These are phyloP conservation scores for Lepidochrysops patricia DNA, from an alignment of 2,888 invertebrate species.

Conservation along the genomic window DNA sequence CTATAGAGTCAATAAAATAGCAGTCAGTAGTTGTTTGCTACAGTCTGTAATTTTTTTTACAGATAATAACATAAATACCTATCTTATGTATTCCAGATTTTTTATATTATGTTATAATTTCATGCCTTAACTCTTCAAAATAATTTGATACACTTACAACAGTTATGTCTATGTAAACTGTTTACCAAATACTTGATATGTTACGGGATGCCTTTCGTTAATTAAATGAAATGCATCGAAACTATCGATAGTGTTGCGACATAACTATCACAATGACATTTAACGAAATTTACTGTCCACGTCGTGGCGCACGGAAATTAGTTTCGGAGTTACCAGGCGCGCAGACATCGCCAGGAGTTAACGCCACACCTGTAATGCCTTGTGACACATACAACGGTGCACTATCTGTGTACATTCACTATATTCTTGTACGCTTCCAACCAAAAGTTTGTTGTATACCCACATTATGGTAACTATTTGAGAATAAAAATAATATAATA, in stretches of 20 bases:
- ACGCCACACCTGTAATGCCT: neutral
- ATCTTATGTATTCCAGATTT: too few relatives aligned
- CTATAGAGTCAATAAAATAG: too few relatives aligned
- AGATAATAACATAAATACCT: too few relatives aligned
- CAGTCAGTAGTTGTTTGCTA: too few relatives aligned
- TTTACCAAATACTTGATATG: neutral
- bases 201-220: neutral
- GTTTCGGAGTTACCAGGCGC: conserved; percentile 6
- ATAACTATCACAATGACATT: neutral
- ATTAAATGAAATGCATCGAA: neutral
- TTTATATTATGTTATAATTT: too few relatives aligned
- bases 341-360: neutral
- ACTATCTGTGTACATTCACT: neutral
- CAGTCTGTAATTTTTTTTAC: too few relatives aligned
- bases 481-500: too few relatives aligned
- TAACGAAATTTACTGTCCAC: neutral
- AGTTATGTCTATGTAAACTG: too few relatives aligned
- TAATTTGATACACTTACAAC: too few relatives aligned
- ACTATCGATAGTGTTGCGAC: neutral
- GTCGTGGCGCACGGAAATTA: neutral
- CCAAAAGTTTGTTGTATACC: neutral
- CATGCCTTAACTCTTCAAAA: too few relatives aligned
- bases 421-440: neutral
- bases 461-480: too few relatives aligned
- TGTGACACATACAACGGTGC: neutral